Conservation (phyloP, 2,113 vertebrate species). For the Monopterus albus region DNA sequence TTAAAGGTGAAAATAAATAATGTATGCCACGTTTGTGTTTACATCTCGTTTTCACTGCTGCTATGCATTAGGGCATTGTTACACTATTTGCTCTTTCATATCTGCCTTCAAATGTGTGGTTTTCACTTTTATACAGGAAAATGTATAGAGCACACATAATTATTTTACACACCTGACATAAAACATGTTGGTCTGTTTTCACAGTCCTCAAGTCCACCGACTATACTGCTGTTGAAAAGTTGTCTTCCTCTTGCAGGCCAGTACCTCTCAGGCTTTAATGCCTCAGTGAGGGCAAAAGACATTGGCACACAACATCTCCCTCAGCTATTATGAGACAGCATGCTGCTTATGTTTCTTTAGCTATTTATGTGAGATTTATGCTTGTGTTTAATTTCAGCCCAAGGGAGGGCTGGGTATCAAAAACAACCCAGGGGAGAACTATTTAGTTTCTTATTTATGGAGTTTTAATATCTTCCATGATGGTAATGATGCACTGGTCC, state of each 20-base stretch:
- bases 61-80: too few species aligned
- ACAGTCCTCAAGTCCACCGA: too few species aligned
- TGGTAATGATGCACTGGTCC: constrained; percentile 31
- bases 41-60: too few species aligned
- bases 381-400: constrained; percentile 45
- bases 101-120: too few species aligned
- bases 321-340: not conserved
- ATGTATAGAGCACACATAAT: too few species aligned
- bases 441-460: constrained; percentile 56
- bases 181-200: too few species aligned
- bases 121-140: too few species aligned
- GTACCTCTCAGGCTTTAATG: not conserved
- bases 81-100: too few species aligned
- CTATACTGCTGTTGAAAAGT: too few species aligned
- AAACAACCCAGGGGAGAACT: constrained; percentile 39
- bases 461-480: constrained; percentile 48
- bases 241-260: not conserved
- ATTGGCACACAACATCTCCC: not conserved
- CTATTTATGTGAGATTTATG: constrained; percentile 58
- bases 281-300: not conserved
- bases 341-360: constrained; percentile 1
- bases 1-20: too few species aligned
- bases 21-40: too few species aligned
- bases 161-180: too few species aligned
- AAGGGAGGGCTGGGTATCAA: constrained; percentile 29